Percentiles rank a stretch among this genome's conserved stretches.
phyloP scores from a whole-genome alignment of 1,140 invertebrate species.

The Platorchestia sp. region DNA sequence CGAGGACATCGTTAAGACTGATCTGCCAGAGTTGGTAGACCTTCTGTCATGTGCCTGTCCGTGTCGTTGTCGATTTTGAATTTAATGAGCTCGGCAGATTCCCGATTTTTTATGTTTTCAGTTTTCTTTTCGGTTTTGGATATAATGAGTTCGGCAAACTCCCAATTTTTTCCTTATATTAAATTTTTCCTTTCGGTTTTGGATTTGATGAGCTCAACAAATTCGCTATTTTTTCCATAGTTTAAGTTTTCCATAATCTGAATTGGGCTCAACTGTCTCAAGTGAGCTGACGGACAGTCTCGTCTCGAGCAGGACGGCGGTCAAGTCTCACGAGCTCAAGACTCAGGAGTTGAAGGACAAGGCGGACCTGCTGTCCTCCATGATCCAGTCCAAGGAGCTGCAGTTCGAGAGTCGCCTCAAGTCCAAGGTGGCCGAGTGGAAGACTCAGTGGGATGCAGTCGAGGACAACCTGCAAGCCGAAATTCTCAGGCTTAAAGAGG shows the following conservation, averaged over 20 bases:
- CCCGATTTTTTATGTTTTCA: too few relatives aligned
- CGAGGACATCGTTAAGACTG: too few relatives aligned
- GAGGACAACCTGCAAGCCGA: constrained; percentile 62
- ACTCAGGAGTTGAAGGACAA: constrained; percentile 48
- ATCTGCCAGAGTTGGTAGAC: too few relatives aligned
- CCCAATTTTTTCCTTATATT: too few relatives aligned
- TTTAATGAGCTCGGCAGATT: too few relatives aligned
- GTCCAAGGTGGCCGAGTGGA: constrained; percentile 65
- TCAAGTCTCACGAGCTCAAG: neutral
- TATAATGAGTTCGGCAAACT: too few relatives aligned
- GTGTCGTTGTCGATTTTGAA: too few relatives aligned
- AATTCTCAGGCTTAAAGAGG: constrained; percentile 62
- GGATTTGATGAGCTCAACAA: too few relatives aligned
- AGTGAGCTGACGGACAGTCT: neutral
- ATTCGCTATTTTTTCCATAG: neutral
- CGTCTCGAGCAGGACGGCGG: neutral
- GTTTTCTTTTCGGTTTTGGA: too few relatives aligned
- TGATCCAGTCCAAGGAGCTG: constrained; percentile 61
- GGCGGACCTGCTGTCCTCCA: constrained; percentile 53
- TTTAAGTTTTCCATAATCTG: neutral
- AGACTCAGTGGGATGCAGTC: constrained; percentile 63
- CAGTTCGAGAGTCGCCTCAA: constrained; percentile 62
- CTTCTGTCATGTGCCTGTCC: too few relatives aligned
- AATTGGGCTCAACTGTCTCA: neutral
- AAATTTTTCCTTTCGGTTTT: too few relatives aligned